Evolutionary conservation across 2,797 vertebrate species (phyloP).

Genomic region (Phalanger gymnotis): DNA sequence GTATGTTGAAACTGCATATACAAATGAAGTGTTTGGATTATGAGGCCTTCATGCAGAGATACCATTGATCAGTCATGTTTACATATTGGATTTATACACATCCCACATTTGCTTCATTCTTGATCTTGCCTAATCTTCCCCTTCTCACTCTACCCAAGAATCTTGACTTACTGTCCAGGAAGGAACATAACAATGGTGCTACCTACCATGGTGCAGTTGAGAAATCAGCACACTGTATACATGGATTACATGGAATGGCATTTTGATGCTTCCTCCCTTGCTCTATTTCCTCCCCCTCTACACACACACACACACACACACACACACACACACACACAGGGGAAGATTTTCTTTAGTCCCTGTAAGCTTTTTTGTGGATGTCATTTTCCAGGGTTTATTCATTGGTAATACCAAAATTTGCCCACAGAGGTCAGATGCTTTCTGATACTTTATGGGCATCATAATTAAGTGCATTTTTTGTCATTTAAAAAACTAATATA

Average conservation of each 20-base stretch:
- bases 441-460: background rate
- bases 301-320: background rate
- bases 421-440: background rate
- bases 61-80: conserved; percentile 51
- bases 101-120: conserved; percentile 51
- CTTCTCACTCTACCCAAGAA: conserved; percentile 43
- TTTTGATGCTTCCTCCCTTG: background rate
- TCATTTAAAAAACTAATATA: background rate
- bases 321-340: background rate
- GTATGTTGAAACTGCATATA: conserved; percentile 64
- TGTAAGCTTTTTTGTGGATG: background rate
- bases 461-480: conserved; percentile 5
- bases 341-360: background rate
- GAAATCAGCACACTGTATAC: background rate
- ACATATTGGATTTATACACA: conserved; percentile 55
- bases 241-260: background rate
- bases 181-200: background rate
- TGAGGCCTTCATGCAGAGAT: conserved; percentile 50
- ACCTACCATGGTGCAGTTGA: background rate
- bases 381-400: background rate
- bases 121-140: conserved; percentile 36
- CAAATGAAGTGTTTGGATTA: conserved; percentile 71
- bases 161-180: background rate
- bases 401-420: conserved; percentile 2
- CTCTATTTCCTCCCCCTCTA: background rate